Evolutionary conservation across 2,797 vertebrate genomes (phyloP).

Genomic region (Todus mexicanus): DNA sequence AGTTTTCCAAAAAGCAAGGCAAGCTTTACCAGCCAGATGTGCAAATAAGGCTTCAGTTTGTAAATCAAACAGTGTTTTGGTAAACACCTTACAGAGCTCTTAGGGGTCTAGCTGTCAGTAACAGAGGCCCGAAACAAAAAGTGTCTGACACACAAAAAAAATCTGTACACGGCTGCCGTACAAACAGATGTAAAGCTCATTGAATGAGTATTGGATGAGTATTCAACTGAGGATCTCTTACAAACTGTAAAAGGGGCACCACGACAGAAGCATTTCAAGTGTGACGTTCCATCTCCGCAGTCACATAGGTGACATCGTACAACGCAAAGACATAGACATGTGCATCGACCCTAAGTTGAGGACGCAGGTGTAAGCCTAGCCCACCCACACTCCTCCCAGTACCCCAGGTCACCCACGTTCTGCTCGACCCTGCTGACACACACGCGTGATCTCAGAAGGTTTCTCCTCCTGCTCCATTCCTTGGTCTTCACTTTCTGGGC

Average conservation of each 20-base stretch:
- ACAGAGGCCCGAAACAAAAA: slow-evolving; percentile 41
- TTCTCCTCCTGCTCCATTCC: background rate
- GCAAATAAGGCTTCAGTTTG: slow-evolving; percentile 62
- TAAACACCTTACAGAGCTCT: slow-evolving; percentile 10
- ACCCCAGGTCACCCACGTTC: background rate
- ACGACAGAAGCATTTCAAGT: background rate
- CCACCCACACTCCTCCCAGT: background rate
- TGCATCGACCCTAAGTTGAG: background rate
- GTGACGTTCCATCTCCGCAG: background rate
- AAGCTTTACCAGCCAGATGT: slow-evolving; percentile 54
- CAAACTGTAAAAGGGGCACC: background rate
- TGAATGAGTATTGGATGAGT: background rate
- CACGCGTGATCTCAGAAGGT: background rate
- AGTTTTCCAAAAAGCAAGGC: slow-evolving; percentile 61
- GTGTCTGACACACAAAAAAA: slow-evolving; percentile 35
- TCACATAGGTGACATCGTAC: background rate
- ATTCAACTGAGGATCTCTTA: slow-evolving; percentile 11
- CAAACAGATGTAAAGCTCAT: slow-evolving; percentile 5
- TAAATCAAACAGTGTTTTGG: slow-evolving; percentile 22
- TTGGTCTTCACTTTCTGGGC: background rate
- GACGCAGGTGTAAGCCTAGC: background rate
- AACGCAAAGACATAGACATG: background rate
- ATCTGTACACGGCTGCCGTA: background rate
- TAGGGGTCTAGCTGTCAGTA: slow-evolving; percentile 43
- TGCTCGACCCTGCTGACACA: background rate